Percentiles rank a stretch among this genome's conserved stretches.
Conservation (phyloP, 2,113 vertebrate species). For the Cryptomyrus ogoouensis region DNA sequence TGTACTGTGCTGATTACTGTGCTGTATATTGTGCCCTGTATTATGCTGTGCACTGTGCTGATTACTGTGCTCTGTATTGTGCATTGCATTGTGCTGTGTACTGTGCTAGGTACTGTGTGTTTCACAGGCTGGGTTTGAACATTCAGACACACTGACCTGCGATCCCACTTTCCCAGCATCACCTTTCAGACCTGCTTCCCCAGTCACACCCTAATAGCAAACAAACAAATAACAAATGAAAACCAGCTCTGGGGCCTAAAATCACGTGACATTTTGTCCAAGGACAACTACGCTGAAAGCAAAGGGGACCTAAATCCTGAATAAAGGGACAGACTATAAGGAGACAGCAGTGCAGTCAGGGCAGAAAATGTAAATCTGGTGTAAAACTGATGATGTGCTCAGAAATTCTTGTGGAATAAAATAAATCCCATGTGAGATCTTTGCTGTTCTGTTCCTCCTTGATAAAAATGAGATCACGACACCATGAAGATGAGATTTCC, state of each 20-base stretch:
- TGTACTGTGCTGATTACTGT: background rate
- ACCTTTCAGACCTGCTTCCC: slow-evolving; percentile 62
- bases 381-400: background rate
- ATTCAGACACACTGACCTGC: slow-evolving; percentile 50
- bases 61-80: background rate
- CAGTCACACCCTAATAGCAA: slow-evolving; percentile 56
- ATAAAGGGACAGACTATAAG: background rate
- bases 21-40: background rate
- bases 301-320: background rate
- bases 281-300: background rate
- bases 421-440: background rate
- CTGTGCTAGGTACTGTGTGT: background rate
- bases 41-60: too few relatives aligned
- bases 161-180: slow-evolving; percentile 58
- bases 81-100: background rate
- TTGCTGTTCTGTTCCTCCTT: background rate
- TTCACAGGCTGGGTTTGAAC: background rate
- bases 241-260: background rate
- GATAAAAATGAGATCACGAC: background rate
- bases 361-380: background rate
- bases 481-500: background rate
- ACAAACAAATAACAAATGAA: background rate
- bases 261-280: background rate
- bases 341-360: background rate
- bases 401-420: background rate